Evolutionary conservation across 1,140 invertebrate species (phyloP).

Genomic region (Drosophila trapezifrons): DNA sequence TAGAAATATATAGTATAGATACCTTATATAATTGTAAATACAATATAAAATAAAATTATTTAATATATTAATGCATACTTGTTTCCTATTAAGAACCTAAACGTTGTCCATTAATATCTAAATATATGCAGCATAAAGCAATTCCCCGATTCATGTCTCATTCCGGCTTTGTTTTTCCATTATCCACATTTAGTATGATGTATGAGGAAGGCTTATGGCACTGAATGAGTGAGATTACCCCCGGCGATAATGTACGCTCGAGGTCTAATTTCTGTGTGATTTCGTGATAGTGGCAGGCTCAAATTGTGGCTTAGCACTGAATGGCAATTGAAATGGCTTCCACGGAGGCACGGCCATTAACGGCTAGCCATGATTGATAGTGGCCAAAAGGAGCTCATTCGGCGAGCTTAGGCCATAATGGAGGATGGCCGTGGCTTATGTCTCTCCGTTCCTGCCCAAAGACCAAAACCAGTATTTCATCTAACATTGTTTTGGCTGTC

Average conservation of each 20-base stretch:
- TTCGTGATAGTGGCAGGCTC: neutral
- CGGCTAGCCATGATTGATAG: slow-evolving; percentile 45
- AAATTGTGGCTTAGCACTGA: slow-evolving; percentile 22
- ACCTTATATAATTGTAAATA: no score
- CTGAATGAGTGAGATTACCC: slow-evolving; percentile 7
- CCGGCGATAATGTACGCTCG: slow-evolving; percentile 15
- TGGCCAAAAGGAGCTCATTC: slow-evolving; percentile 18
- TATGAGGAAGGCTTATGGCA: slow-evolving; percentile 12
- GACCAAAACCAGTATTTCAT: slow-evolving; percentile 31
- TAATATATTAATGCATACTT: no score
- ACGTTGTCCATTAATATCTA: no score
- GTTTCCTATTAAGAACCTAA: no score
- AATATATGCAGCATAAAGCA: no score
- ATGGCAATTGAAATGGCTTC: slow-evolving; percentile 41
- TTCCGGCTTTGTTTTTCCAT: slow-evolving; percentile 10
- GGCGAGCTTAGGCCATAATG: slow-evolving; percentile 33
- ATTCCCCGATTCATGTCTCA: neutral
- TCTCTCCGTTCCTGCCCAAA: slow-evolving; percentile 3
- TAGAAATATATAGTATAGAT: no score
- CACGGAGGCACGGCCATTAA: slow-evolving; percentile 24
- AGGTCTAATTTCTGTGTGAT: slow-evolving; percentile 6
- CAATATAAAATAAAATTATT: no score
- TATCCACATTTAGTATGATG: slow-evolving; percentile 23
- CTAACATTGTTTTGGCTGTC: slow-evolving; percentile 11
- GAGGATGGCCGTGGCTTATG: slow-evolving; percentile 22